Evolutionary conservation across 2,888 invertebrate species (phyloP).

Genomic region (Drosophila mulleri): DNA sequence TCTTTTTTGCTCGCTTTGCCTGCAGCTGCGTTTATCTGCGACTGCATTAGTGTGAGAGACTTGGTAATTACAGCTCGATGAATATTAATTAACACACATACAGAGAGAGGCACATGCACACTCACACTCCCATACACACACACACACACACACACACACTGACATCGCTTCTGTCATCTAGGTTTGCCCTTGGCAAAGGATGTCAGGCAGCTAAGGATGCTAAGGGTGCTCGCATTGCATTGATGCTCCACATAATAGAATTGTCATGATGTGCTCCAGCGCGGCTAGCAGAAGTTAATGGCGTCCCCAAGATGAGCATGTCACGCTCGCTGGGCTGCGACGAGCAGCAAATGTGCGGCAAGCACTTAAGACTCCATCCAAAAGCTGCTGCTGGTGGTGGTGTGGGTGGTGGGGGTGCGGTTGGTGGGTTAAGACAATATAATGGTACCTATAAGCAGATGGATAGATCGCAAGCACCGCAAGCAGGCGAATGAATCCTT

Average conservation of each 20-base stretch:
- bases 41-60: conserved; percentile 30
- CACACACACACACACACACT: not conserved
- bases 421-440: conserved; percentile 1
- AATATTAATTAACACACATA: conserved; percentile 65
- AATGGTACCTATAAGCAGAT: conserved; percentile 26
- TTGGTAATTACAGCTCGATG: conserved; percentile 76
- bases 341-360: conserved; percentile 64
- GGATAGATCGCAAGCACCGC: conserved; percentile 27
- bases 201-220: not conserved
- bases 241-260: conserved; percentile 58
- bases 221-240: conserved; percentile 52
- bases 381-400: not conserved
- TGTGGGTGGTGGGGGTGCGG: not conserved
- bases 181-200: conserved; percentile 42
- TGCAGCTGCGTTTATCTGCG: conserved; percentile 29
- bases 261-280: conserved; percentile 67
- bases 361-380: conserved; percentile 47
- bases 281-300: conserved; percentile 67
- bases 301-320: conserved; percentile 70
- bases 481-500: conserved; percentile 24
- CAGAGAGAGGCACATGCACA: not conserved
- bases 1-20: conserved; percentile 10
- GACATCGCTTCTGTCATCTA: conserved; percentile 18
- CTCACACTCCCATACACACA: not conserved
- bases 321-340: conserved; percentile 78